Conservation (phyloP, 2,113 vertebrate genomes). For the Ia io region DNA sequence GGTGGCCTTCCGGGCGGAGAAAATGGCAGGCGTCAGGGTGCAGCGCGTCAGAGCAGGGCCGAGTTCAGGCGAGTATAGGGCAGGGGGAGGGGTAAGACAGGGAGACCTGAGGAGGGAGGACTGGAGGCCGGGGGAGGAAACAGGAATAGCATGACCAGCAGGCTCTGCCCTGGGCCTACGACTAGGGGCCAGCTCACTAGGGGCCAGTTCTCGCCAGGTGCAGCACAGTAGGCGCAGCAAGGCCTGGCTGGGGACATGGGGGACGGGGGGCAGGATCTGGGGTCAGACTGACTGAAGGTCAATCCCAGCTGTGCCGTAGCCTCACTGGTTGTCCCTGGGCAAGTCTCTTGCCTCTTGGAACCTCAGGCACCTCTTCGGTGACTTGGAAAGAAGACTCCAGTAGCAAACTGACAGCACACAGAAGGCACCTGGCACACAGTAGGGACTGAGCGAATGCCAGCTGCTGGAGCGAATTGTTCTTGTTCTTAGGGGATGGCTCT, state of each 20-base stretch:
- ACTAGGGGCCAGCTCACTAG: too few relatives aligned
- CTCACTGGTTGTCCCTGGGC: neutral
- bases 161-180: neutral
- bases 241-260: neutral
- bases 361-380: neutral
- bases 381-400: neutral
- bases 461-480: neutral
- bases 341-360: neutral
- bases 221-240: accelerated
- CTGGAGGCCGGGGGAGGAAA: neutral
- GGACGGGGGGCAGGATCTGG: neutral
- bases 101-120: neutral
- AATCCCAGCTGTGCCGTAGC: neutral
- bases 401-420: neutral
- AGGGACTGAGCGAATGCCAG: neutral
- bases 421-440: neutral
- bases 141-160: neutral
- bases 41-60: neutral
- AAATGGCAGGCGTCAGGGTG: neutral
- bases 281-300: neutral
- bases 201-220: neutral
- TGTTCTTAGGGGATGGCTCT: neutral
- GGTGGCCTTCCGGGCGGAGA: neutral
- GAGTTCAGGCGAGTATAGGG: neutral
- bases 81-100: neutral